Percentiles rank a stretch among this genome's conserved stretches.
These are phyloP conservation scores for Lottia scabra DNA, from an alignment of 2,888 invertebrate genomes.

Conservation along the genomic window DNA sequence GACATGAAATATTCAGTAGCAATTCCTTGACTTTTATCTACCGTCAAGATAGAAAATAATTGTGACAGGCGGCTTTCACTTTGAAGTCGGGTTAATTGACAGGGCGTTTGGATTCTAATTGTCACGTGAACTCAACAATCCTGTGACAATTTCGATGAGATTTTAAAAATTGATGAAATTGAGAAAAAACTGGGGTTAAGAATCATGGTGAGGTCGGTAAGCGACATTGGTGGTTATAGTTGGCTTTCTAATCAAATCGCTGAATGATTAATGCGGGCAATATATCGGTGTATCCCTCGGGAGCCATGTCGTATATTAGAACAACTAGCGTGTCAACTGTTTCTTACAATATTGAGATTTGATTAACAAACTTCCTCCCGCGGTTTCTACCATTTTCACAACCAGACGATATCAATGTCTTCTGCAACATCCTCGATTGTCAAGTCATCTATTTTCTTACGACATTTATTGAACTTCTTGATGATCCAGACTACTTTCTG, in stretches of 20 bases:
- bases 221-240: neutral
- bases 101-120: neutral
- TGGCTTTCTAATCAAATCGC: neutral
- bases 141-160: neutral
- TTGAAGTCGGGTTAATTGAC: constrained; percentile 1
- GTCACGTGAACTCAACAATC: neutral
- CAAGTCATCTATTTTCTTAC: too few species aligned
- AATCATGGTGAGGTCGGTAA: neutral
- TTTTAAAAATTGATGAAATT: neutral
- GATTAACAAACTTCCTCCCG: neutral
- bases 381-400: neutral
- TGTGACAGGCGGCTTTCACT: neutral
- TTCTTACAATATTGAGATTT: neutral
- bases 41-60: neutral
- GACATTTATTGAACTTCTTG: too few species aligned
- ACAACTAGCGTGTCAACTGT: neutral
- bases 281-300: neutral
- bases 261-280: neutral
- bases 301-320: neutral
- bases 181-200: neutral
- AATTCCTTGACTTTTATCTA: neutral
- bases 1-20: neutral
- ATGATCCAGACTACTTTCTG: too few species aligned
- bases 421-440: neutral
- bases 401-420: neutral